These are phyloP conservation scores for Tinea semifulvella DNA, from an alignment of 2,888 invertebrate species.

Conservation along the genomic window DNA sequence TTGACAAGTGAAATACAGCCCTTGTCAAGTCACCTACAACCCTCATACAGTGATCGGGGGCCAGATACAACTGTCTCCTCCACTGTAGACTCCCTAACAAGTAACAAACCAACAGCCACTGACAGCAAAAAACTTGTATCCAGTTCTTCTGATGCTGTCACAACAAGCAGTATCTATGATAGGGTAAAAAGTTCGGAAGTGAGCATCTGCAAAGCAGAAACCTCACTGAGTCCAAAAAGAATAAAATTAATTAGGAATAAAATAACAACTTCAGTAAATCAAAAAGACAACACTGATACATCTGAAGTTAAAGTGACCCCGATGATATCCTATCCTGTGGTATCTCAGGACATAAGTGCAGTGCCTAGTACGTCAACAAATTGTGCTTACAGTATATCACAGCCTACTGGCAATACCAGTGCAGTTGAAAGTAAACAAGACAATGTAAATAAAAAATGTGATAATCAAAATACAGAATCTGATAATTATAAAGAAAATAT, in stretches of 20 bases:
- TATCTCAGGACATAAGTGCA: neutral
- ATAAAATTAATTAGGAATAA: constrained; percentile 59
- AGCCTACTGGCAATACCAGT: neutral
- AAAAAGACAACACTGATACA: constrained; percentile 19
- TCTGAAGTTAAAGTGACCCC: neutral
- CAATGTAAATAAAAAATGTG: constrained; percentile 5
- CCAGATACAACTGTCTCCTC: constrained; percentile 62
- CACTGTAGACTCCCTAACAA: constrained; percentile 45
- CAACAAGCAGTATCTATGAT: constrained; percentile 33
- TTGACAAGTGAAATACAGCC: constrained; percentile 46
- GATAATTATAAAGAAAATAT: constrained; percentile 4
- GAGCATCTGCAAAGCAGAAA: constrained; percentile 62
- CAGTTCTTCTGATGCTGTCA: constrained; percentile 56
- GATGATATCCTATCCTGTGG: neutral
- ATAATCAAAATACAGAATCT: constrained; percentile 3
- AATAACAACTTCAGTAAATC: constrained; percentile 31
- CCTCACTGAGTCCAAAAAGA: constrained; percentile 53
- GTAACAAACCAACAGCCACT: constrained; percentile 35
- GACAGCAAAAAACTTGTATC: constrained; percentile 54
- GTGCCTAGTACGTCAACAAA: constrained; percentile 7
- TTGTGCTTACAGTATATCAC: constrained; percentile 7
- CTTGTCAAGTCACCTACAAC: neutral
- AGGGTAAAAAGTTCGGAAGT: constrained; percentile 37
- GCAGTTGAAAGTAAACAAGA: neutral
- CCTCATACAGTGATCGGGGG: constrained; percentile 24